phyloP scores from a whole-genome alignment of 2,797 vertebrate genomes.

The Cheracebus regulus region DNA sequence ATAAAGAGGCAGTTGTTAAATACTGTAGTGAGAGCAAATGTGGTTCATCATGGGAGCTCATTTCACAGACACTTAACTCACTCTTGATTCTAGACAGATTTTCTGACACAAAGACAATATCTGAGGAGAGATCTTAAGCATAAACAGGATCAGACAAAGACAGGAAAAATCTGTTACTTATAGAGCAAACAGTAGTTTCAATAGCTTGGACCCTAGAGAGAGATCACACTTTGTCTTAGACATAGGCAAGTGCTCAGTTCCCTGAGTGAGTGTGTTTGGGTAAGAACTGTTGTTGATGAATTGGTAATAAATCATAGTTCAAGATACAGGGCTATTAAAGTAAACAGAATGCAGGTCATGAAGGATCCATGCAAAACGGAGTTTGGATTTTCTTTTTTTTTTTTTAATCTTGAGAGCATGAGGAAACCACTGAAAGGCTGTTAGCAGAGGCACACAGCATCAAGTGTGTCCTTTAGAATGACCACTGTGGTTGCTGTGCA shows the following conservation, averaged over 20 bases:
- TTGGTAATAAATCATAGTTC: not conserved
- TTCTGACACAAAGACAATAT: not conserved
- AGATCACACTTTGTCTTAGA: not conserved
- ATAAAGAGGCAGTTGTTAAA: not conserved
- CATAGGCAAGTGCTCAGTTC: not conserved
- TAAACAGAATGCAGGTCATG: not conserved
- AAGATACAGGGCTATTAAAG: not conserved
- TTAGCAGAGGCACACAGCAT: not conserved
- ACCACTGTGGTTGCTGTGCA: not conserved
- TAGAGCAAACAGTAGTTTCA: not conserved
- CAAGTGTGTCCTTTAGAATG: not conserved
- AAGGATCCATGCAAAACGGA: not conserved
- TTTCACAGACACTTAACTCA: not conserved
- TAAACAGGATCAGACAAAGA: not conserved
- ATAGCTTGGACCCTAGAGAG: not conserved
- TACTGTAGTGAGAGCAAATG: not conserved
- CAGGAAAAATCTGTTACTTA: not conserved
- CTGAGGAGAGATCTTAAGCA: not conserved
- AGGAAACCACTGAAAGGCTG: not conserved
- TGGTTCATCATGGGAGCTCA: not conserved
- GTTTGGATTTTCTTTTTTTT: not conserved
- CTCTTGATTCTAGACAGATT: not conserved
- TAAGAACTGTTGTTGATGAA: not conserved
- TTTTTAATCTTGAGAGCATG: not conserved
- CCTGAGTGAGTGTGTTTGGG: not conserved